Percentiles rank a stretch among this genome's conserved stretches.
Evolutionary conservation across 2,797 vertebrate species (phyloP).

Genomic region (Euphonia xanthogaster): DNA sequence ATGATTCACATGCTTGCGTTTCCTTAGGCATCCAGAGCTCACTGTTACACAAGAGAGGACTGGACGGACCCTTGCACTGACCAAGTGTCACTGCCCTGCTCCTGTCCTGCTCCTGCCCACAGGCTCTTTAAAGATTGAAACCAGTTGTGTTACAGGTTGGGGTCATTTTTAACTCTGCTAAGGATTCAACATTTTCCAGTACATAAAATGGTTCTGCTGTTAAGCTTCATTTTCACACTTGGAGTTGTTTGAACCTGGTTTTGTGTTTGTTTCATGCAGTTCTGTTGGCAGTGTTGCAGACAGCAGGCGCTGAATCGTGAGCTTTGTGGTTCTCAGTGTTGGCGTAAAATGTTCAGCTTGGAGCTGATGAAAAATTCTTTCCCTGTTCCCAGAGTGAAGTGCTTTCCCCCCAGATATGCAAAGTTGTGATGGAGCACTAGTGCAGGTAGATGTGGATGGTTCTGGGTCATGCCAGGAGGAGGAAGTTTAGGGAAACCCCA

Average conservation of each 20-base stretch:
- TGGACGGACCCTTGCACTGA: not conserved
- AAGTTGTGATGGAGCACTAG: rapidly evolving
- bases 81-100: not conserved
- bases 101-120: not conserved
- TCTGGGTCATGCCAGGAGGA: not conserved
- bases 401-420: not conserved
- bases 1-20: not conserved
- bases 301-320: rapidly evolving
- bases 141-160: not conserved
- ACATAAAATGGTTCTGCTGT: not conserved
- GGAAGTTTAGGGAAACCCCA: not conserved
- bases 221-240: not conserved
- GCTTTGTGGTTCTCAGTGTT: rapidly evolving
- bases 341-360: not conserved
- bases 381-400: not conserved
- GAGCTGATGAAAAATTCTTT: not conserved
- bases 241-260: not conserved
- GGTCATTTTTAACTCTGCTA: not conserved
- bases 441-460: not conserved
- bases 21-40: not conserved
- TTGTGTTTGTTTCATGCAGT: not conserved
- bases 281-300: rapidly evolving
- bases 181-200: not conserved
- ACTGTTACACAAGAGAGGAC: not conserved
- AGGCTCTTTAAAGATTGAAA: not conserved